Evolutionary conservation across 2,888 invertebrate genomes (phyloP), one percentile per base, ranked within the genome.

Genomic region (Marasmarcha lunaedactyla): DNA sequence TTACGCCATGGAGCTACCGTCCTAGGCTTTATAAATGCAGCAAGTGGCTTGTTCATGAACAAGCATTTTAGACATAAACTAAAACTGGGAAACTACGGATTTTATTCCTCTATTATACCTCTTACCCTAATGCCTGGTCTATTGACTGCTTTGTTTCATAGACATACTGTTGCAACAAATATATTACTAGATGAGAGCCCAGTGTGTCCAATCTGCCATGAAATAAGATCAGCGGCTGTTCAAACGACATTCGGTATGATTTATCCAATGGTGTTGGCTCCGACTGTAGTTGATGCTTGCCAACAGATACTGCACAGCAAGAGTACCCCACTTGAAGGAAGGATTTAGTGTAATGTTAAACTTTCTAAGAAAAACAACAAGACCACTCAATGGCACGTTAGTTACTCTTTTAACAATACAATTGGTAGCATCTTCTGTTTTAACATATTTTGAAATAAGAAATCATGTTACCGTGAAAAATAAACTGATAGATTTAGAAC

Each of bases 201-300:
- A 0, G 47, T 58, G 1, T 93, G 93, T 52, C 86, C 90, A 0
- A 53, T 90, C 3, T 93, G 93, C 56, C 52, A 86, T 14, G 88
- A 92, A 70, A 46, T 88, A 1, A 83, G 81, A 44, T 85, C 90
- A 15, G 76, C 85, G 1, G 62, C 70, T 0, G 49, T 88, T 14
- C 90, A 91, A 63, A 50, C 76, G 0, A 49, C 54, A 0, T 42
- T 85, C 3, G 89, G 89, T 0, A 54, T 85, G 1, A 49, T 79
- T 2, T 88, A 90, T 57, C 91, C 93, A 0, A 56, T 87, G 48
- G 27, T 89, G 1, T 50, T 90, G 35, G 85, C 86, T 1, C 89
- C 91, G 5, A 41, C 86, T 1, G 69, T 88, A 33, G 74, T 84
- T 85, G 47, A 71, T 88, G 89, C 76, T 89, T 46, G 89, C 89